Percentiles rank a stretch among this genome's conserved stretches.
Conservation (phyloP, 2,888 invertebrate genomes). For the Phaonia tiefii region DNA sequence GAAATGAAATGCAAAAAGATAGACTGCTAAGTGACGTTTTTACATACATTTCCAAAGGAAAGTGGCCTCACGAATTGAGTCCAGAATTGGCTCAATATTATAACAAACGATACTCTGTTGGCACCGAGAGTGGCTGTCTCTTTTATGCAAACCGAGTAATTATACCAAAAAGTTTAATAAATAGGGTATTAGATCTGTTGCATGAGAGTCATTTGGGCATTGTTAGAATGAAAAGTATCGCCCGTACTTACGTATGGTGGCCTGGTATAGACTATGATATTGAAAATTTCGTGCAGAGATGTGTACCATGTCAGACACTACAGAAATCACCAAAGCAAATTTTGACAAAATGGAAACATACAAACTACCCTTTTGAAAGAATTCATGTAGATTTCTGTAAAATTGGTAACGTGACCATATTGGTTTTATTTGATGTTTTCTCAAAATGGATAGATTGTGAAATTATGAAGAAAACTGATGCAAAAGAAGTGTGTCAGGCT, state of each 20-base stretch:
- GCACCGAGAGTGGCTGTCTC: slow-evolving; percentile 37
- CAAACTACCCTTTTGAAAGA: slow-evolving; percentile 61
- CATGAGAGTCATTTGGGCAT: slow-evolving; percentile 46
- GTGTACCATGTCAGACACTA: slow-evolving; percentile 49
- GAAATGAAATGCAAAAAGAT: slow-evolving; percentile 22
- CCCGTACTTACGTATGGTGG: slow-evolving; percentile 59
- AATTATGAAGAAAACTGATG: too few species aligned
- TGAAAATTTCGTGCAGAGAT: slow-evolving; percentile 61
- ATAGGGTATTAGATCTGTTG: slow-evolving; percentile 25
- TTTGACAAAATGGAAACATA: slow-evolving; percentile 41
- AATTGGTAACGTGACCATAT: too few species aligned
- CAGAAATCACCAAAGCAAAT: slow-evolving; percentile 8
- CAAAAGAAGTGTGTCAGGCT: too few species aligned
- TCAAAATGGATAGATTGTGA: too few species aligned
- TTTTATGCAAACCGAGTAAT: slow-evolving; percentile 38
- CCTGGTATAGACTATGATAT: slow-evolving; percentile 45
- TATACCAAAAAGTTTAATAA: slow-evolving; percentile 15
- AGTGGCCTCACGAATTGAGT: slow-evolving; percentile 30
- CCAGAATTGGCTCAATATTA: slow-evolving; percentile 26
- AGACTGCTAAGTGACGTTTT: slow-evolving; percentile 21
- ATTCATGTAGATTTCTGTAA: too few species aligned
- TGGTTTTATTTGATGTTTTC: too few species aligned
- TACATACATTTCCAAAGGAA: slow-evolving; percentile 24
- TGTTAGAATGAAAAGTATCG: slow-evolving; percentile 47
- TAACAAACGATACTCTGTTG: slow-evolving; percentile 41